These are phyloP conservation scores for Phrynosoma blainvillii DNA, from an alignment of 2,113 vertebrate genomes.

Conservation along the genomic window DNA sequence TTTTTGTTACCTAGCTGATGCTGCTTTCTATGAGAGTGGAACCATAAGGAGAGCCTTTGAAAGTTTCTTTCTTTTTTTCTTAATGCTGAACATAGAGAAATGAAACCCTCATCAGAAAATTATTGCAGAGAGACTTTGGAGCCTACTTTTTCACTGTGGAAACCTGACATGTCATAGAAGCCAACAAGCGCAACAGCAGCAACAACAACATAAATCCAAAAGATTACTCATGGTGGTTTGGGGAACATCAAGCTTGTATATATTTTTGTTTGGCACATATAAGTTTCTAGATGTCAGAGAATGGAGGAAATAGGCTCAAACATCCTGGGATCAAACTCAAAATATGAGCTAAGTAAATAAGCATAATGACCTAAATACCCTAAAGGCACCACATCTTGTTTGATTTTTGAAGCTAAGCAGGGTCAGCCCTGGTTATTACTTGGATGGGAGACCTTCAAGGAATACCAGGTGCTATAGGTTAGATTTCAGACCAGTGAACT, in stretches of 20 bases:
- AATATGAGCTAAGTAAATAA: neutral
- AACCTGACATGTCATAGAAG: slow-evolving; percentile 47
- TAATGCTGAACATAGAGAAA: slow-evolving; percentile 34
- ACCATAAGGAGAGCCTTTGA: slow-evolving; percentile 58
- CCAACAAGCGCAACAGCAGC: neutral
- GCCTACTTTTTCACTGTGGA: slow-evolving; percentile 24
- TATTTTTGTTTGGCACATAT: slow-evolving; percentile 28
- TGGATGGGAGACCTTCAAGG: too few relatives aligned
- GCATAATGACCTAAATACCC: too few relatives aligned
- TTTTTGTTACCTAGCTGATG: slow-evolving; percentile 48
- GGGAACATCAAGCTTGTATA: neutral
- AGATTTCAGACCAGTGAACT: too few relatives aligned
- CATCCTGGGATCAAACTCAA: neutral
- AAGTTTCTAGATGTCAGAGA: slow-evolving; percentile 47
- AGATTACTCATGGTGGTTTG: slow-evolving; percentile 58
- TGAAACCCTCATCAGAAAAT: slow-evolving; percentile 61
- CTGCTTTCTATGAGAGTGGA: slow-evolving; percentile 47
- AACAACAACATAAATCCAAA: slow-evolving; percentile 61
- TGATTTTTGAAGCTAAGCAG: too few relatives aligned
- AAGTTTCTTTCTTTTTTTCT: slow-evolving; percentile 1
- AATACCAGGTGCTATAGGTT: too few relatives aligned
- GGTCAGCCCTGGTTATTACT: too few relatives aligned
- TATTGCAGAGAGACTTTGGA: slow-evolving; percentile 49
- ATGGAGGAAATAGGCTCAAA: slow-evolving; percentile 15
- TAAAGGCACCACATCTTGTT: too few relatives aligned